phyloP scores from a whole-genome alignment of 2,888 invertebrate genomes.

The Nymphalis polychloros region DNA sequence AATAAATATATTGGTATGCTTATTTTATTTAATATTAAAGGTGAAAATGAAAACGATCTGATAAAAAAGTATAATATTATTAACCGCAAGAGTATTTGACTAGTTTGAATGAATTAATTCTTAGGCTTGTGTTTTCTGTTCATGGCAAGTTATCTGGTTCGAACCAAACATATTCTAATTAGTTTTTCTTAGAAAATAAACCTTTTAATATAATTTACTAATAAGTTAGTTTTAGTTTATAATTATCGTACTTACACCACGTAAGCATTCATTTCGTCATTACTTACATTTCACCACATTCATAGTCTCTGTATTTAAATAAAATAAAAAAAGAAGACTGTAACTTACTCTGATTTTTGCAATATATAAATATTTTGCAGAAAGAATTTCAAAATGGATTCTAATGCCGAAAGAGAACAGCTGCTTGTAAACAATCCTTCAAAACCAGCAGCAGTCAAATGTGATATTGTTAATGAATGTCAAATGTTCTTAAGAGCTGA shows the following conservation, averaged over 20 bases:
- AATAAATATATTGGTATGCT: conserved; percentile 2
- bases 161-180: background rate
- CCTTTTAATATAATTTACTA: background rate
- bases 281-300: background rate
- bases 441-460: conserved; percentile 56
- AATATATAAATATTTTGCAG: conserved; percentile 8
- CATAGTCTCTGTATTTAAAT: background rate
- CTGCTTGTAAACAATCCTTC: conserved; percentile 47
- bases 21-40: background rate
- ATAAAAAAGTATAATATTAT: background rate
- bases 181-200: background rate
- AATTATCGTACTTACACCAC: conserved; percentile 3
- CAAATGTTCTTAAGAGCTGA: conserved; percentile 71
- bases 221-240: background rate
- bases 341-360: background rate
- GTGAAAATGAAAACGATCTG: background rate
- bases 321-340: background rate
- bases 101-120: background rate
- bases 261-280: conserved; percentile 1
- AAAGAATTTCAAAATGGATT: conserved; percentile 55
- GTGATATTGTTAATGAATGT: conserved; percentile 72
- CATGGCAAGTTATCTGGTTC: background rate
- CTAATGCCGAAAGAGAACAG: conserved; percentile 52
- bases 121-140: background rate
- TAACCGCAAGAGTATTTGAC: background rate